A percentile compares a stretch with the other conserved stretches of the same genome.
Conservation (phyloP, 2,113 vertebrate genomes). For the Carassius gibelio region DNA sequence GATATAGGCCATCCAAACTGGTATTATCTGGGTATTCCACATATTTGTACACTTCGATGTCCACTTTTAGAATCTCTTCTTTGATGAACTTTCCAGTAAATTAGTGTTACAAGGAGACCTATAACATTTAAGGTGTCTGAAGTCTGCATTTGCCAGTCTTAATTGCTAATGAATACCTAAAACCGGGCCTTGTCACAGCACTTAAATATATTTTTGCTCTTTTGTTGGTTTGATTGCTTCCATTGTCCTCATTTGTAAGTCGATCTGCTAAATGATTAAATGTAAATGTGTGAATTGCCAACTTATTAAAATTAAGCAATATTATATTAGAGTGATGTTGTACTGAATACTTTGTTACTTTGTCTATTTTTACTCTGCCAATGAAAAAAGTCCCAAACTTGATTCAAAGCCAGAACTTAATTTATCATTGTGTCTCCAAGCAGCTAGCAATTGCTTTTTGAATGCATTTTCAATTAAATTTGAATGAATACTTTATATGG, state of each 20-base stretch:
- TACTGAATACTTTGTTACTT: background rate
- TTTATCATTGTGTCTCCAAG: no score
- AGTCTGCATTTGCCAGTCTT: background rate
- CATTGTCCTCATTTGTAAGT: no score
- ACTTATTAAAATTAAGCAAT: background rate
- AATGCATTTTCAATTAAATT: no score
- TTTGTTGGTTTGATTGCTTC: no score
- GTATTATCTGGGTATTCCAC: slow-evolving; percentile 23
- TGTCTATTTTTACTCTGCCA: background rate
- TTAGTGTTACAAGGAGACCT: no score
- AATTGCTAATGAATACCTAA: background rate
- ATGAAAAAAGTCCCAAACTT: background rate
- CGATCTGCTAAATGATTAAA: no score
- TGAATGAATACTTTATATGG: no score
- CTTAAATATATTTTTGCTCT: no score
- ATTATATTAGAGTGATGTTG: background rate
- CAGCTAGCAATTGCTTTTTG: no score
- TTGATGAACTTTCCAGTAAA: background rate
- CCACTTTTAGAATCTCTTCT: background rate
- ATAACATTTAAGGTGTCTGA: background rate
- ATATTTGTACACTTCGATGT: background rate
- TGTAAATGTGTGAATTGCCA: background rate
- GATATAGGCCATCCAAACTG: background rate
- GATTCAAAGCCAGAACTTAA: no score
- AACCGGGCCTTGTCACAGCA: background rate